These are phyloP conservation scores for Diprion similis DNA, from an alignment of 1,140 invertebrate genomes.

Conservation along the genomic window DNA sequence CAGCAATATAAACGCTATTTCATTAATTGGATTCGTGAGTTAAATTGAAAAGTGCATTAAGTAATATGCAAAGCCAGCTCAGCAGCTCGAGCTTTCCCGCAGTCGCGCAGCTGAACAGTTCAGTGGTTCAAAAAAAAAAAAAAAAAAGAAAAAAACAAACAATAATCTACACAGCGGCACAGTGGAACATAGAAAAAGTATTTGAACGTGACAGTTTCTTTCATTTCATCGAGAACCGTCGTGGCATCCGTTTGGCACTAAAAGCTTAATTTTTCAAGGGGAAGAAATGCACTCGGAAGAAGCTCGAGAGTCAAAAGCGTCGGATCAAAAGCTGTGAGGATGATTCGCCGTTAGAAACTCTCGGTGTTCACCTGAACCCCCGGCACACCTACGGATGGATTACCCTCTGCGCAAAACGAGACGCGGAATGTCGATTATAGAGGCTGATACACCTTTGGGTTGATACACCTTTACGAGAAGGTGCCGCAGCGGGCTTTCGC, in stretches of 20 bases:
- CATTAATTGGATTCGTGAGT: slow-evolving; percentile 29
- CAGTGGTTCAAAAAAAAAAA: slow-evolving; percentile 2
- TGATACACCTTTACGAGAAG: not conserved
- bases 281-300: slow-evolving; percentile 28
- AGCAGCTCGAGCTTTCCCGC: too few species aligned
- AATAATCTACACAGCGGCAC: too few species aligned
- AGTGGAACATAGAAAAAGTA: not conserved
- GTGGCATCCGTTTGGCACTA: too few species aligned
- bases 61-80: slow-evolving; percentile 28
- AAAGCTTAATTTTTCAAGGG: not conserved
- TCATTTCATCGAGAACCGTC: too few species aligned
- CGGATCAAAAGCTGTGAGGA: not conserved
- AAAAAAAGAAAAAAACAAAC: slow-evolving; percentile 14
- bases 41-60: slow-evolving; percentile 32
- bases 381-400: not conserved
- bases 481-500: not conserved
- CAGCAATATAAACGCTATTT: not conserved
- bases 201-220: not conserved
- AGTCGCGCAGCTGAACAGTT: too few species aligned
- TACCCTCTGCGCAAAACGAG: not conserved
- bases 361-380: not conserved
- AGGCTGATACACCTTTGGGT: not conserved
- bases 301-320: not conserved
- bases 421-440: not conserved
- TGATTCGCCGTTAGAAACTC: too few species aligned